A percentile compares a stretch with the other conserved stretches of the same genome.
These are phyloP conservation scores for Ophiodon elongatus DNA, from an alignment of 2,113 vertebrate species.

Conservation along the genomic window DNA sequence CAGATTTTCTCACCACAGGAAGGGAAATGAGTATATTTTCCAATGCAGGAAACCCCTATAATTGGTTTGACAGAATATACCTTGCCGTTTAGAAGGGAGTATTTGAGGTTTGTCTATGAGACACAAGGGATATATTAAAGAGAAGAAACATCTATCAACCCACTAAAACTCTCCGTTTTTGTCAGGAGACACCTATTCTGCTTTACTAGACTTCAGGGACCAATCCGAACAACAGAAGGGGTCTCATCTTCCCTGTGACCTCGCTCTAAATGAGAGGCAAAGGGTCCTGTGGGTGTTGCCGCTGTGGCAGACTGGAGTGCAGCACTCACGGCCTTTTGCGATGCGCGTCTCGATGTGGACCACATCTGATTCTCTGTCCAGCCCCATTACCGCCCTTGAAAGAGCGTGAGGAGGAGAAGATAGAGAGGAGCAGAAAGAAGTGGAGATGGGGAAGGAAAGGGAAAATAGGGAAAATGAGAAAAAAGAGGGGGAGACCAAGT, in stretches of 20 bases:
- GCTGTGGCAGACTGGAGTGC: conserved; percentile 46
- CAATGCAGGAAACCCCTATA: conserved; percentile 48
- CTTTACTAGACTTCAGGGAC: conserved; percentile 75
- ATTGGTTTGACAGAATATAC: conserved; percentile 67
- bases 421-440: conserved; percentile 48
- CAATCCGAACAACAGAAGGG: conserved; percentile 64
- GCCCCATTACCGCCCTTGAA: conserved; percentile 90
- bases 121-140: conserved; percentile 73
- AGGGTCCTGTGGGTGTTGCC: conserved; percentile 66
- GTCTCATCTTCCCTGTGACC: conserved; percentile 77
- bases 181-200: conserved; percentile 72
- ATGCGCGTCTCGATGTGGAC: conserved; percentile 95
- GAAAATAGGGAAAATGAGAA: conserved; percentile 42
- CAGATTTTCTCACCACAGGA: conserved; percentile 46
- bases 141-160: conserved; percentile 73
- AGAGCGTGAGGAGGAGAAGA: conserved; percentile 60
- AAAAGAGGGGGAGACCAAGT: conserved; percentile 7
- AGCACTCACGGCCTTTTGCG: conserved; percentile 93
- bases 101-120: conserved; percentile 58
- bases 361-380: conserved; percentile 95
- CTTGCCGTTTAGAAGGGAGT: conserved; percentile 52
- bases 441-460: conserved; percentile 40
- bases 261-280: conserved; percentile 77
- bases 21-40: conserved; percentile 28
- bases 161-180: conserved; percentile 69